Evolutionary conservation across 2,797 vertebrate genomes (phyloP).

Genomic region (Coendou prehensilis): DNA sequence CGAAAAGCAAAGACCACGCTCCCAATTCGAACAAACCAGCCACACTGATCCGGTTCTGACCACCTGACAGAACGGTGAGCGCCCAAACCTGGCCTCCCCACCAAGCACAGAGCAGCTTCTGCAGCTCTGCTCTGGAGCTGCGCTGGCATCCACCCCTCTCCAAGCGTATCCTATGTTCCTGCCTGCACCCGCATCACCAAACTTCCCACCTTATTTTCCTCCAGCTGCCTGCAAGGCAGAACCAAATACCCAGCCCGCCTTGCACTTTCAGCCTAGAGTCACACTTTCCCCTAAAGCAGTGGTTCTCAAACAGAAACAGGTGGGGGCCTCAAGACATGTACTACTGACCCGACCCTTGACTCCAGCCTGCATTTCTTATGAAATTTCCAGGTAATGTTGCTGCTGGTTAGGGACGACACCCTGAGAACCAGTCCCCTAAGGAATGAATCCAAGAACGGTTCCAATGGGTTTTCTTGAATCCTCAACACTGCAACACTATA

Average conservation of each 20-base stretch:
- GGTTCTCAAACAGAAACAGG: neutral
- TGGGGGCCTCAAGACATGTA: neutral
- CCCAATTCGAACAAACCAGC: neutral
- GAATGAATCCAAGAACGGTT: neutral
- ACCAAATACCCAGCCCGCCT: neutral
- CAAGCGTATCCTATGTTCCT: neutral
- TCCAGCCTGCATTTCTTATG: neutral
- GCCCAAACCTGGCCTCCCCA: neutral
- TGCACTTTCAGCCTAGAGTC: neutral
- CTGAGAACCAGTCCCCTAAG: neutral
- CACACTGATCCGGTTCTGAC: neutral
- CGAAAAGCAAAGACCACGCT: neutral
- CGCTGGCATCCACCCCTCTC: rapidly evolving
- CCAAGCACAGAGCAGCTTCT: neutral
- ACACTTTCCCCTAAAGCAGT: neutral
- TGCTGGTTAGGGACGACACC: neutral
- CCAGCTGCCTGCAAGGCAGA: neutral
- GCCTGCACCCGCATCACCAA: neutral
- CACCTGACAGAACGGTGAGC: neutral
- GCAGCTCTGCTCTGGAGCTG: neutral
- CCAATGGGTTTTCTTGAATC: neutral
- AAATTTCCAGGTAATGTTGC: neutral
- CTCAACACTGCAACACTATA: neutral
- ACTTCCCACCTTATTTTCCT: neutral
- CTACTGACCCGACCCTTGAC: too few species aligned